A percentile compares a stretch with the other conserved stretches of the same genome.
phyloP scores from a whole-genome alignment of 2,888 invertebrate species.

The Mimas tiliae region DNA sequence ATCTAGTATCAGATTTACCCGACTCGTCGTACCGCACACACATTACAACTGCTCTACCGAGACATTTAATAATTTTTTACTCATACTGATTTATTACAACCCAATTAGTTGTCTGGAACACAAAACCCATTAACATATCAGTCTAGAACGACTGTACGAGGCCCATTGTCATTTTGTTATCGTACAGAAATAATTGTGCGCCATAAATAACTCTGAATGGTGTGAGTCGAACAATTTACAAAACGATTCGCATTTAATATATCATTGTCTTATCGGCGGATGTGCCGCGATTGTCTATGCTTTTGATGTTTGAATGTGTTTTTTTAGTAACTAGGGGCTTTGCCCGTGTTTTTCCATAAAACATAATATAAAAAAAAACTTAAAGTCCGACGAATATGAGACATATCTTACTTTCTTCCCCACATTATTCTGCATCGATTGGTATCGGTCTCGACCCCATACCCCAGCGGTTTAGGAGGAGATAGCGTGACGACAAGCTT shows the following conservation, averaged over 20 bases:
- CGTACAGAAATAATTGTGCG: conserved; percentile 61
- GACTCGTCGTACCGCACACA: too few species aligned
- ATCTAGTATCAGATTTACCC: too few species aligned
- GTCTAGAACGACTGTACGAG: conserved; percentile 8
- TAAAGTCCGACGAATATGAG: too few species aligned
- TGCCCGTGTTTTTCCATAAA: too few species aligned
- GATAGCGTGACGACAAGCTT: too few species aligned
- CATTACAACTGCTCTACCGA: too few species aligned
- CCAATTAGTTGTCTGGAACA: conserved; percentile 8
- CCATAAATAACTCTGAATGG: conserved; percentile 59
- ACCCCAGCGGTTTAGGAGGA: too few species aligned
- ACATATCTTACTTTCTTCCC: too few species aligned
- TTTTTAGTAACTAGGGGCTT: background rate
- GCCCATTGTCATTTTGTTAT: conserved; percentile 18
- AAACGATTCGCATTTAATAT: conserved; percentile 72
- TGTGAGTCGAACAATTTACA: conserved; percentile 70
- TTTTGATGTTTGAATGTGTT: conserved; percentile 2
- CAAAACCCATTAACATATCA: conserved; percentile 25
- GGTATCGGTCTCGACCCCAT: too few species aligned
- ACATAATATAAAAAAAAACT: too few species aligned
- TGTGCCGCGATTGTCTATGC: conserved; percentile 26
- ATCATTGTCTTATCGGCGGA: conserved; percentile 71
- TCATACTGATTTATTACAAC: background rate
- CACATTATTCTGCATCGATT: too few species aligned
- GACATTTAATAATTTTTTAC: background rate